These are phyloP conservation scores for Penaeus vannamei DNA, from an alignment of 1,140 invertebrate genomes.

Conservation along the genomic window DNA sequence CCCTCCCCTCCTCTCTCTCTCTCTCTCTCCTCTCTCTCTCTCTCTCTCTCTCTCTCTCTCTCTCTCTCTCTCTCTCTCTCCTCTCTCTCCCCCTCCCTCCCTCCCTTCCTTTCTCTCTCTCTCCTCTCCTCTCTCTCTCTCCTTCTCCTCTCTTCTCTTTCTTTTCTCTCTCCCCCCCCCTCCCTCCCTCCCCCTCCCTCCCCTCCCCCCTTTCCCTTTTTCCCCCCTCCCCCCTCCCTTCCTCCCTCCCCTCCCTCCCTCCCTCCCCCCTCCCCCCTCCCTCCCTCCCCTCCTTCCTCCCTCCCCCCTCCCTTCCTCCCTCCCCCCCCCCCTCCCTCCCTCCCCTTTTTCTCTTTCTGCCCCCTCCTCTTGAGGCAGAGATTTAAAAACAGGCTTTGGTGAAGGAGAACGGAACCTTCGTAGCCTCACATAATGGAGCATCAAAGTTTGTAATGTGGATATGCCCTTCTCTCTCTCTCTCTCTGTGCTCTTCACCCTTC, in stretches of 20 bases:
- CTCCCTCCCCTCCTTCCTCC: slow-evolving; percentile 13
- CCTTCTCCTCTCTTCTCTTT: too few species aligned
- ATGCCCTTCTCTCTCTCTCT: too few species aligned
- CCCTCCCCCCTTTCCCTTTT: background rate
- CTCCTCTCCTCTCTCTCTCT: background rate
- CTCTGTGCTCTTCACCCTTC: too few species aligned
- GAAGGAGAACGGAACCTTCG: background rate
- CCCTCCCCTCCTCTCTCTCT: background rate
- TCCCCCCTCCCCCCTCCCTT: background rate
- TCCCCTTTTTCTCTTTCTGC: background rate
- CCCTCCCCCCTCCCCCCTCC: background rate
- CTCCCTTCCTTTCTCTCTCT: background rate
- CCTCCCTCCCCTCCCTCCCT: background rate
- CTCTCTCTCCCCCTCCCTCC: background rate
- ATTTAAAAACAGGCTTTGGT: background rate
- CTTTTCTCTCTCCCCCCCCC: too few species aligned
- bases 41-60: background rate
- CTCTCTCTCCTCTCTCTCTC: background rate
- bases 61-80: background rate
- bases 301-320: background rate
- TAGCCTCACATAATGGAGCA: background rate
- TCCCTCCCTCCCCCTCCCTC: too few species aligned
- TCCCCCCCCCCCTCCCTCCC: background rate
- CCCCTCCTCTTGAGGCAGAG: background rate
- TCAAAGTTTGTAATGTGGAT: too few species aligned